phyloP scores from a whole-genome alignment of 2,888 invertebrate genomes.

The Apamea anceps region DNA sequence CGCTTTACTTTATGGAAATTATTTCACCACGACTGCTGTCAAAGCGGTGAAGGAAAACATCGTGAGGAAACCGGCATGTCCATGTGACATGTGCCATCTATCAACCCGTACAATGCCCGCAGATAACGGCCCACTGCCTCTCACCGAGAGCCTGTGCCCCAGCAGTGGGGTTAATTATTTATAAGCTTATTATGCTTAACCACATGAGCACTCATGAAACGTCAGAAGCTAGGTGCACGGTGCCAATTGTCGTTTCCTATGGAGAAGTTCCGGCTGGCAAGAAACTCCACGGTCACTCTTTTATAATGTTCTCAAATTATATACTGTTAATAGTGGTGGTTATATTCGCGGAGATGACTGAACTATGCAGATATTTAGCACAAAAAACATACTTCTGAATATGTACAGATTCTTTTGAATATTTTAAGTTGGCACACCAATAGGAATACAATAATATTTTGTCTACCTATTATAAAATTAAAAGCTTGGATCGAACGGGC shows the following conservation, averaged over 20 bases:
- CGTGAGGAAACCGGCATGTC: too few relatives aligned
- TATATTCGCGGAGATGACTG: neutral
- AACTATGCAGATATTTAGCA: neutral
- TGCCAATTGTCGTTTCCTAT: neutral
- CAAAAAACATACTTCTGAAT: neutral
- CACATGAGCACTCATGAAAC: neutral
- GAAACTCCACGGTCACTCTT: neutral
- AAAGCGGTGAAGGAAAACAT: too few relatives aligned
- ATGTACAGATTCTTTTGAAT: neutral
- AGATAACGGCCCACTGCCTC: too few relatives aligned
- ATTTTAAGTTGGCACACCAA: neutral
- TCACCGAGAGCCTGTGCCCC: too few relatives aligned
- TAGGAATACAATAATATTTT: neutral
- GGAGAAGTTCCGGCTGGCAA: neutral
- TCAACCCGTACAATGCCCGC: too few relatives aligned
- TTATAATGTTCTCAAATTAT: neutral
- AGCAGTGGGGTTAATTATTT: too few relatives aligned
- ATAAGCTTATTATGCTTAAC: too few relatives aligned
- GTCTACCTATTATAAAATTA: too few relatives aligned
- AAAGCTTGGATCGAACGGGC: neutral
- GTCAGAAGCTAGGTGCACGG: neutral
- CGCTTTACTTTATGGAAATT: too few relatives aligned
- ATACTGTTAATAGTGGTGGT: neutral
- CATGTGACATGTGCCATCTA: too few relatives aligned
- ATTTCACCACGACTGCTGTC: too few relatives aligned